Conservation (phyloP, 2,113 vertebrate species). For the Gadus macrocephalus region DNA sequence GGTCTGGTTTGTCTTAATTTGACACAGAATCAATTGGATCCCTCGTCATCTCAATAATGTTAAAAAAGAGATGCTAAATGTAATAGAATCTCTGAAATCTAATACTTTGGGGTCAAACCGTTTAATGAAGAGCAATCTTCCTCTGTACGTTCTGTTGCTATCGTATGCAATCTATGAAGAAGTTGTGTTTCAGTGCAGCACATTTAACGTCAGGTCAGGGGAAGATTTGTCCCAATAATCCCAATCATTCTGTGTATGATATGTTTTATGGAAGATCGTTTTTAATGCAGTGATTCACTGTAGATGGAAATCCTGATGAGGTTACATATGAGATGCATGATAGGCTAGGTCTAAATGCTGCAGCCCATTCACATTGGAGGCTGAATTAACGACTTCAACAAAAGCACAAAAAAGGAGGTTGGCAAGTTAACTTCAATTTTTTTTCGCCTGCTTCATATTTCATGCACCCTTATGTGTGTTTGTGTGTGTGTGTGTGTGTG, state of each 20-base stretch:
- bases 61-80: conserved; percentile 70
- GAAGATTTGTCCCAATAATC: too few species aligned
- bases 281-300: too few species aligned
- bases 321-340: too few species aligned
- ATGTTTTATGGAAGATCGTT: too few species aligned
- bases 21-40: conserved; percentile 70
- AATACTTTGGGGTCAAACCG: conserved; percentile 71
- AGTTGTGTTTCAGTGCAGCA: conserved; percentile 37
- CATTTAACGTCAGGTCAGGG: conserved; percentile 18
- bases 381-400: too few species aligned
- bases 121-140: conserved; percentile 74
- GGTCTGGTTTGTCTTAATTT: conserved; percentile 71
- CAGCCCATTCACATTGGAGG: too few species aligned
- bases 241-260: too few species aligned
- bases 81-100: conserved; percentile 73
- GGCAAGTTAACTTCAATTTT: not conserved
- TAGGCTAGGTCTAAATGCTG: too few species aligned
- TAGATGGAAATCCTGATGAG: too few species aligned
- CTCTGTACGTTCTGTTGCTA: conserved; percentile 49
- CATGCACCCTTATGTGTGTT: not conserved
- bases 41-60: conserved; percentile 72
- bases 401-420: not conserved
- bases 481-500: conserved; percentile 5
- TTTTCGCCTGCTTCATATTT: too few species aligned
- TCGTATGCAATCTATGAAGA: conserved; percentile 49